A percentile compares a stretch with the other conserved stretches of the same genome.
These are phyloP conservation scores for Acanthiza pusilla DNA, from an alignment of 2,797 vertebrate genomes.

Conservation along the genomic window DNA sequence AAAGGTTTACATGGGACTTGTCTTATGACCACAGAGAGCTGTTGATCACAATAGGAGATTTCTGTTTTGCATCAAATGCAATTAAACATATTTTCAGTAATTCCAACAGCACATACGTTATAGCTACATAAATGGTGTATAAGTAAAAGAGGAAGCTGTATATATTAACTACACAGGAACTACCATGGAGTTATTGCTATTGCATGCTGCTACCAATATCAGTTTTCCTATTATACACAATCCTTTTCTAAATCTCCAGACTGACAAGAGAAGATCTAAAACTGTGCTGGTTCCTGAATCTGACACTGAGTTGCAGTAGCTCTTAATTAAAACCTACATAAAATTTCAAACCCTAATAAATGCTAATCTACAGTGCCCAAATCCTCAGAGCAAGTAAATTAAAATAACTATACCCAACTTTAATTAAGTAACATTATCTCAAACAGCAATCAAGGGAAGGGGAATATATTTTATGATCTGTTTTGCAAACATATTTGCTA, in stretches of 20 bases:
- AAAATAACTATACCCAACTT: background rate
- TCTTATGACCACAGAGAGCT: background rate
- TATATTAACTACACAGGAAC: background rate
- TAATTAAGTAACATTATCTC: background rate
- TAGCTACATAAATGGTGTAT: background rate
- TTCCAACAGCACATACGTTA: background rate
- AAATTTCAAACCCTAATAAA: conserved; percentile 1
- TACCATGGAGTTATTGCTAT: background rate
- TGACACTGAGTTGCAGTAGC: background rate
- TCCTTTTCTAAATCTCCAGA: background rate
- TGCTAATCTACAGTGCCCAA: background rate
- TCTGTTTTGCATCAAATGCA: background rate
- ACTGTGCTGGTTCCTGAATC: background rate
- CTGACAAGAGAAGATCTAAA: background rate
- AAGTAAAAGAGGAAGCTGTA: background rate
- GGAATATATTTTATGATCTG: background rate
- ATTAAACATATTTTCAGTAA: background rate
- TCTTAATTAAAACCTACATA: background rate
- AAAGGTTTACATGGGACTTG: background rate
- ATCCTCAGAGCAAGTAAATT: background rate
- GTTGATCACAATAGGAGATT: background rate
- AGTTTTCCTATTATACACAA: background rate
- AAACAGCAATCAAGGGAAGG: background rate
- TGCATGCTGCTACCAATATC: background rate
- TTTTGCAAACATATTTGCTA: background rate